Conservation (phyloP, 2,888 invertebrate genomes). For the Drosophila glabriapex region DNA sequence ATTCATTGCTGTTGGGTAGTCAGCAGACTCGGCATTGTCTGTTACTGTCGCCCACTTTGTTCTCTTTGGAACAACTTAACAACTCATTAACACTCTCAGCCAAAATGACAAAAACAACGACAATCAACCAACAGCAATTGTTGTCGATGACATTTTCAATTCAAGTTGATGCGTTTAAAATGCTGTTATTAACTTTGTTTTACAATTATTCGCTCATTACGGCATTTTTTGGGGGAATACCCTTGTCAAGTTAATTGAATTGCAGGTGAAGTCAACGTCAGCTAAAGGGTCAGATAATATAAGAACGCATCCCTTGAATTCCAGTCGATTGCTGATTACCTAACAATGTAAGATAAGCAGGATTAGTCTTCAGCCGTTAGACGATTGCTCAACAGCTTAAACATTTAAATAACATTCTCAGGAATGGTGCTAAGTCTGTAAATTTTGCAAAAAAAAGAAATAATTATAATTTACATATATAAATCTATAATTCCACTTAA, state of each 20-base stretch:
- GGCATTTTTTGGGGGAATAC: constrained; percentile 29
- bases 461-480: neutral
- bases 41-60: constrained; percentile 26
- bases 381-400: neutral
- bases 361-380: neutral
- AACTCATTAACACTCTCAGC: constrained; percentile 74
- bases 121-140: constrained; percentile 58
- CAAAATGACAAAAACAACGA: constrained; percentile 31
- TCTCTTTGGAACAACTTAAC: constrained; percentile 68
- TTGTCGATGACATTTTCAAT: constrained; percentile 32
- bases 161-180: constrained; percentile 49
- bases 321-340: constrained; percentile 9
- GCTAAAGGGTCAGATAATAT: neutral
- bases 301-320: neutral
- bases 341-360: neutral
- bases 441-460: neutral
- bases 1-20: constrained; percentile 70
- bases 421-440: neutral
- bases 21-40: constrained; percentile 32
- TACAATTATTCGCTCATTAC: constrained; percentile 44
- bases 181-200: constrained; percentile 57
- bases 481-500: constrained; percentile 22
- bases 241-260: constrained; percentile 66
- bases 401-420: neutral
- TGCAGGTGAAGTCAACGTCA: constrained; percentile 24